Conservation (phyloP, 2,888 invertebrate species). For the Eustalomyia histrio region DNA sequence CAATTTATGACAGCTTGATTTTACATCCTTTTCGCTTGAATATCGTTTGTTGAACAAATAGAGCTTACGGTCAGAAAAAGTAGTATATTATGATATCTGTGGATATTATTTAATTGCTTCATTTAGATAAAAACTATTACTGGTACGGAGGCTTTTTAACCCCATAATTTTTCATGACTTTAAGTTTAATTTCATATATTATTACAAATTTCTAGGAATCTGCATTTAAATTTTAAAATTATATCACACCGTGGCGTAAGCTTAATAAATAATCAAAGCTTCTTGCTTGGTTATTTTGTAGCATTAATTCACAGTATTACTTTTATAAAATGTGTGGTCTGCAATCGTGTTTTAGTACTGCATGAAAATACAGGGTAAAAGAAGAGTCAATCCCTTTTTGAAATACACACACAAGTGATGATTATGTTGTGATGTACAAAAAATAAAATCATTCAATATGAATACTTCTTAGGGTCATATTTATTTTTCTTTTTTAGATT, state of each 20-base stretch:
- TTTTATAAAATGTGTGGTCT: slow-evolving; percentile 15
- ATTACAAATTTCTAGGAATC: background rate
- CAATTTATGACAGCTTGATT: too few species aligned
- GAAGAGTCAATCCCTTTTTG: background rate
- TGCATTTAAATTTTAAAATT: slow-evolving; percentile 14
- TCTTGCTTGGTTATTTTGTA: slow-evolving; percentile 14
- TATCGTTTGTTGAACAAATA: too few species aligned
- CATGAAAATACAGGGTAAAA: background rate
- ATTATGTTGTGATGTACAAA: slow-evolving; percentile 2
- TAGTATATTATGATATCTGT: too few species aligned
- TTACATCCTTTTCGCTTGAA: too few species aligned
- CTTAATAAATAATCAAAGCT: slow-evolving; percentile 28
- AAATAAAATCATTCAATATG: background rate
- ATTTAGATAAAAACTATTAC: too few species aligned
- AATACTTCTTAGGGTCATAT: too few species aligned
- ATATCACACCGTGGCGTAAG: slow-evolving; percentile 4
- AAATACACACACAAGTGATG: slow-evolving; percentile 8
- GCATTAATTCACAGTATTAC: background rate
- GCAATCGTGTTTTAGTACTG: slow-evolving; percentile 2
- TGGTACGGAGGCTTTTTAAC: too few species aligned
- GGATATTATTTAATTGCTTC: too few species aligned
- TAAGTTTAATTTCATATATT: too few species aligned
- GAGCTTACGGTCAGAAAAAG: too few species aligned
- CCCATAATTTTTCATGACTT: too few species aligned
- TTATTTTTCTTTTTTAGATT: too few species aligned